Conservation (phyloP, 2,888 invertebrate genomes). For the Drosophila anceps region DNA sequence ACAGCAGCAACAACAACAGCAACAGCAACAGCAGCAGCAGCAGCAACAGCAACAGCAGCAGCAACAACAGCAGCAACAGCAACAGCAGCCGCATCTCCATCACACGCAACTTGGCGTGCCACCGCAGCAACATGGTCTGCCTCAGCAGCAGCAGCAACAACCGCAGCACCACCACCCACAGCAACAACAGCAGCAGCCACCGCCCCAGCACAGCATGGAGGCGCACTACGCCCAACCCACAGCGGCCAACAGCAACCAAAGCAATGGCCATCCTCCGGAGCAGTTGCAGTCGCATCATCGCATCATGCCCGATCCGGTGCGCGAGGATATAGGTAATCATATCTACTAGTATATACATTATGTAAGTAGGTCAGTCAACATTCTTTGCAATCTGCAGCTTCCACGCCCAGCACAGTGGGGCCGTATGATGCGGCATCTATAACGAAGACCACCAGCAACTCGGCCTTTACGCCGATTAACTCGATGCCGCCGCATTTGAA, state of each 20-base stretch:
- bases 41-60: conserved; percentile 83
- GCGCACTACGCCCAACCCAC: conserved; percentile 85
- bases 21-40: conserved; percentile 87
- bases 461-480: conserved; percentile 97
- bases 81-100: conserved; percentile 87
- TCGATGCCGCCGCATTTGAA: conserved; percentile 92
- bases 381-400: conserved; percentile 55
- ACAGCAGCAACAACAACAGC: conserved; percentile 82
- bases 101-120: conserved; percentile 87
- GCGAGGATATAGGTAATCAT: conserved; percentile 85
- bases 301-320: conserved; percentile 87
- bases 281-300: conserved; percentile 88
- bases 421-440: conserved; percentile 86
- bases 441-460: conserved; percentile 89
- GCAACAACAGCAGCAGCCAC: conserved; percentile 86
- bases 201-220: conserved; percentile 88
- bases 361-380: neutral
- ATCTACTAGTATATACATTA: neutral
- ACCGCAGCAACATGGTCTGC: conserved; percentile 86
- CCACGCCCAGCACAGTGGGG: conserved; percentile 83
- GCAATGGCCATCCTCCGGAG: conserved; percentile 89
- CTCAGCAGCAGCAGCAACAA: conserved; percentile 78
- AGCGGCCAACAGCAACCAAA: conserved; percentile 86
- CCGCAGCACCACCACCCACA: conserved; percentile 86
- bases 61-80: conserved; percentile 67